Conservation (phyloP, 2,113 vertebrate species). For the Saguinus imperator region DNA sequence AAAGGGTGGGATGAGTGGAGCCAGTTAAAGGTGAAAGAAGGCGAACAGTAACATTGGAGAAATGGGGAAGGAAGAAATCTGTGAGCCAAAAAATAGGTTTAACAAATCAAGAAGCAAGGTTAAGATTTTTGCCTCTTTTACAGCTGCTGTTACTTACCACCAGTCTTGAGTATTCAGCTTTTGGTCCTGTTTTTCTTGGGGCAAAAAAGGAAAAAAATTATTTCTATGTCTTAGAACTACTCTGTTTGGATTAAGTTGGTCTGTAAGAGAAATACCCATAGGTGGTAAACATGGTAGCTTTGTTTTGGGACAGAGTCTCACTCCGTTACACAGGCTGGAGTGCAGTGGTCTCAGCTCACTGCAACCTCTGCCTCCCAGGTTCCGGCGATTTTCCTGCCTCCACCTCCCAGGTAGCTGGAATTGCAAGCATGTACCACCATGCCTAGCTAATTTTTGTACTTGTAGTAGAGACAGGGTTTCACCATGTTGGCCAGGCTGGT, state of each 20-base stretch:
- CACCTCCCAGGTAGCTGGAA: not conserved
- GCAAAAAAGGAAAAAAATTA: not conserved
- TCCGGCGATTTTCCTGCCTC: not conserved
- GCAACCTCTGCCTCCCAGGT: not conserved
- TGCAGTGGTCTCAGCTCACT: not conserved
- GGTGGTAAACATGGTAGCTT: not conserved
- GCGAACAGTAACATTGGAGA: not conserved
- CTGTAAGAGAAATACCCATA: not conserved
- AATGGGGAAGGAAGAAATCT: not conserved
- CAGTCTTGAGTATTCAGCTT: not conserved
- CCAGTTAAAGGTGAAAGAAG: not conserved
- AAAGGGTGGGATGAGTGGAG: not conserved
- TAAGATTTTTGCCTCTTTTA: not conserved
- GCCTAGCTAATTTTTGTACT: not conserved
- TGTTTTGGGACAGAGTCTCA: not conserved
- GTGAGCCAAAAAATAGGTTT: not conserved
- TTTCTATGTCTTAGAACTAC: not conserved
- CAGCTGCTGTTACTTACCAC: not conserved
- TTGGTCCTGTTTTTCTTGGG: not conserved
- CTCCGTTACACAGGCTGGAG: not conserved
- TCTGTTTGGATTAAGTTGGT: conserved; percentile 18
- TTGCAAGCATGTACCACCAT: not conserved
- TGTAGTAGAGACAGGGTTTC: not conserved
- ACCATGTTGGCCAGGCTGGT: not conserved
- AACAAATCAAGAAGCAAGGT: not conserved